phyloP scores from a whole-genome alignment of 2,888 invertebrate genomes.

The Drosophila subquinaria region DNA sequence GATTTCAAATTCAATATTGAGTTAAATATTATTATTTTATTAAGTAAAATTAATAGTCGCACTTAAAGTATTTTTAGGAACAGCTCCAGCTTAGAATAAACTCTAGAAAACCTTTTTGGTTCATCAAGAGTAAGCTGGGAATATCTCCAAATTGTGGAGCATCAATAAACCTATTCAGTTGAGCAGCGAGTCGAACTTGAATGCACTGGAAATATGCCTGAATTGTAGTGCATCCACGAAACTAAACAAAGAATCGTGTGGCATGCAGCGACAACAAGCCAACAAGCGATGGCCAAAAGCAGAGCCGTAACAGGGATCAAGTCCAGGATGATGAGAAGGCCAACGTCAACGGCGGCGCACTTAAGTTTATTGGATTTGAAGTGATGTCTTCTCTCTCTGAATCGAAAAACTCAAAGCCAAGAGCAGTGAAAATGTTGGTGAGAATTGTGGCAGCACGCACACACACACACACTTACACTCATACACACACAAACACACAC shows the following conservation, averaged over 20 bases:
- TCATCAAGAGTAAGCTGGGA: not conserved
- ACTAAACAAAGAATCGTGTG: slow-evolving; percentile 26
- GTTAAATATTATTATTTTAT: too few relatives aligned
- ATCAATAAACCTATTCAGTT: too few relatives aligned
- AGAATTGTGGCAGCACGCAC: slow-evolving; percentile 54
- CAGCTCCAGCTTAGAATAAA: not conserved
- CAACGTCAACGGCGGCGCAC: slow-evolving; percentile 48
- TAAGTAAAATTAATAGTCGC: too few relatives aligned
- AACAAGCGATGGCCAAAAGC: slow-evolving; percentile 4
- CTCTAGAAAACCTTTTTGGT: not conserved
- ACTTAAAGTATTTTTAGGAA: not conserved
- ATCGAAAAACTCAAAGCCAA: slow-evolving; percentile 36
- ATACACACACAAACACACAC: slow-evolving; percentile 10
- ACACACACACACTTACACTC: slow-evolving; percentile 23
- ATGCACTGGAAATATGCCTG: slow-evolving; percentile 3
- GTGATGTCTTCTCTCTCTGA: slow-evolving; percentile 52
- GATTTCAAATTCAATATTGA: not conserved
- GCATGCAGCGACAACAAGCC: slow-evolving; percentile 30
- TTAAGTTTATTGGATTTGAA: slow-evolving; percentile 78
- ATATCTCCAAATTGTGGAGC: not conserved
- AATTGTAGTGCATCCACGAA: slow-evolving; percentile 12
- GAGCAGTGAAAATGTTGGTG: slow-evolving; percentile 41
- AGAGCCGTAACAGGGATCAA: slow-evolving; percentile 5
- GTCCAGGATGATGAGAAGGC: slow-evolving; percentile 3
- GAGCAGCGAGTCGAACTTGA: not conserved